phyloP scores from a whole-genome alignment of 2,888 invertebrate species.

The Phyto melanocephala region DNA sequence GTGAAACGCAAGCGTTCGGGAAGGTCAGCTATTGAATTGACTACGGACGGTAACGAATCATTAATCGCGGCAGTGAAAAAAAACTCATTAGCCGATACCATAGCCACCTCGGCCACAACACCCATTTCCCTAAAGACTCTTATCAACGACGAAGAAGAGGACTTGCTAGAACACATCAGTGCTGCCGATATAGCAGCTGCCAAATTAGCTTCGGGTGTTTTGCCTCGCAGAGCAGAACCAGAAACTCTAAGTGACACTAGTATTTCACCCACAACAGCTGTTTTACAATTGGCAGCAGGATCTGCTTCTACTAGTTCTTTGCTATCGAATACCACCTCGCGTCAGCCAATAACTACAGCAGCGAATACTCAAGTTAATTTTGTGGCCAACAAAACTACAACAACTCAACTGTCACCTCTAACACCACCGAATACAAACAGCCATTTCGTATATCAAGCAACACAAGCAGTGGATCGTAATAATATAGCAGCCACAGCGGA shows the following conservation, averaged over 20 bases:
- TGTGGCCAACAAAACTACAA: constrained; percentile 52
- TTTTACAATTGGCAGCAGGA: constrained; percentile 68
- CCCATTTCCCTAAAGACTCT: constrained; percentile 75
- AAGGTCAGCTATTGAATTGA: constrained; percentile 54
- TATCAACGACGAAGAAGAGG: constrained; percentile 74
- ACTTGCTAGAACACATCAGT: constrained; percentile 70
- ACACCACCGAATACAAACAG: constrained; percentile 47
- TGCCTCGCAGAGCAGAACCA: constrained; percentile 74
- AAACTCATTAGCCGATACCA: constrained; percentile 74
- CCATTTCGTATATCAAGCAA: constrained; percentile 19
- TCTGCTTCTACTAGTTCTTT: constrained; percentile 55
- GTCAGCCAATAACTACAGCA: constrained; percentile 17
- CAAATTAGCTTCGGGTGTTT: constrained; percentile 73
- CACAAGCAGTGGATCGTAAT: not conserved
- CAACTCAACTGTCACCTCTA: constrained; percentile 64
- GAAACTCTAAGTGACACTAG: constrained; percentile 75
- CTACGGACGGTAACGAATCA: constrained; percentile 59
- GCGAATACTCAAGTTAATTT: constrained; percentile 27
- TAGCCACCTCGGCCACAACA: constrained; percentile 74
- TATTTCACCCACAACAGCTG: constrained; percentile 73
- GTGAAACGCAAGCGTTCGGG: constrained; percentile 62
- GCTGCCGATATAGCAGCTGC: constrained; percentile 75
- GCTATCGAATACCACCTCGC: constrained; percentile 54
- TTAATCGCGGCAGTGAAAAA: constrained; percentile 69
- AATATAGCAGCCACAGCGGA: constrained; percentile 3